These are phyloP conservation scores for Oplegnathus fasciatus DNA, from an alignment of 2,113 vertebrate genomes.

Conservation along the genomic window DNA sequence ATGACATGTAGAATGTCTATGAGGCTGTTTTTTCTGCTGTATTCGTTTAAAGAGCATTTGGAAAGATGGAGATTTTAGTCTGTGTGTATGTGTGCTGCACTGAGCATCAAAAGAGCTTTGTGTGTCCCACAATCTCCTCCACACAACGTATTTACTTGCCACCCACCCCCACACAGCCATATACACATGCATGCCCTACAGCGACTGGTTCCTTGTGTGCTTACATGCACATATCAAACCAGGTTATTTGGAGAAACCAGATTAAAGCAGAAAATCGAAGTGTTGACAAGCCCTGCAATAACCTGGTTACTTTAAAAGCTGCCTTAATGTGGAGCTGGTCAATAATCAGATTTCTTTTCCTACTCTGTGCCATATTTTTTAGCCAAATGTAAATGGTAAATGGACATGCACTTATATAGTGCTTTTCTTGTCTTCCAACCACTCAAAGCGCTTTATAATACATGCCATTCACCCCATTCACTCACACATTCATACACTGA, in stretches of 20 bases:
- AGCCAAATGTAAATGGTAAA: no score
- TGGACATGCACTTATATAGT: no score
- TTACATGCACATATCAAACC: slow-evolving; percentile 36
- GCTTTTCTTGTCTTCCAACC: no score
- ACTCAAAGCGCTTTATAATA: no score
- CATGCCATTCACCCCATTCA: no score
- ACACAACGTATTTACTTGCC: slow-evolving; percentile 42
- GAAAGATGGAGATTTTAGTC: not conserved
- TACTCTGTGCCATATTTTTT: not conserved
- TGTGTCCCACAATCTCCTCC: slow-evolving; percentile 49
- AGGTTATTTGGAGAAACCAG: slow-evolving; percentile 29
- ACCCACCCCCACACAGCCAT: slow-evolving; percentile 56
- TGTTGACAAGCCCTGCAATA: slow-evolving; percentile 7
- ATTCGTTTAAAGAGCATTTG: not conserved
- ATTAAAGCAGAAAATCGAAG: not conserved
- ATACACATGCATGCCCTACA: slow-evolving; percentile 45
- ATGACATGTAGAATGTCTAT: not conserved
- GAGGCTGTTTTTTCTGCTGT: not conserved
- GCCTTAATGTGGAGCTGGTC: not conserved
- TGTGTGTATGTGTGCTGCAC: slow-evolving; percentile 17
- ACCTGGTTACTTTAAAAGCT: not conserved
- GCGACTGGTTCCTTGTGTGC: slow-evolving; percentile 28
- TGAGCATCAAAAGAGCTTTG: slow-evolving; percentile 32
- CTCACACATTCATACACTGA: no score
- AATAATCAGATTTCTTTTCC: not conserved